Evolutionary conservation across 2,113 vertebrate species (phyloP), one percentile per base, ranked within the genome.

Genomic region (Cheilinus undulatus): DNA sequence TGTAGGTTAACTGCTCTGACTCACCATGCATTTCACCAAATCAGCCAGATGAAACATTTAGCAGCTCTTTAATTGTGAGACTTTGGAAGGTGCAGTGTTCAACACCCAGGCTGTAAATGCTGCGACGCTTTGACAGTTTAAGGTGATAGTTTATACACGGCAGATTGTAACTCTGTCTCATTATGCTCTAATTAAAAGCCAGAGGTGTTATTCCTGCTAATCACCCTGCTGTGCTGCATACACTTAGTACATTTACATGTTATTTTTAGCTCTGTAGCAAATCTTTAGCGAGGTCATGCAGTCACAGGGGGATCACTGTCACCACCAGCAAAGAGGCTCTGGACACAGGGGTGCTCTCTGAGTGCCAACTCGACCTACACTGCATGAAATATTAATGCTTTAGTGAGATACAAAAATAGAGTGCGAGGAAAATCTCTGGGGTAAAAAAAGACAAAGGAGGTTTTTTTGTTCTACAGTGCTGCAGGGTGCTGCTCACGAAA

Each of bases 381-480:
- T 67, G 72, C 51, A 82, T 89, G 77, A 83, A 90, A 87, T 87
- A 91, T 90, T 83, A 73, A 92, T 78, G 85, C 63, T 43, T 32
- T 58, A 30, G 60, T 48, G 64, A 64, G 70, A 62, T 77, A 19
- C 36, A 79, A 82, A 90, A 87, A 89, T 87, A 90, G 81, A 86
- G 52, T 4, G 27, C 60, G 51, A 32, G 24, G 48, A 76, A 63
- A 71, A 78, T 75, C 65, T 74, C 52, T n/a, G 45, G n/a, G 40
- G 27, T n/a, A 19, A 50, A 64, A 69, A 59, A 46, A 64, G 36
- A 73, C 34, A 64, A 71, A 85, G 59, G 26, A n/a, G 9, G 5
- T 53, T 54, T 72, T 36, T 53, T 61, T 40, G 49, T 5, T 51
- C 30, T 2, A 11, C 40, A 52, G 1, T 50, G 43, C 22, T 78